A percentile compares a stretch with the other conserved stretches of the same genome.
These are phyloP conservation scores for Manduca sexta DNA, from an alignment of 1,140 invertebrate species.

Conservation along the genomic window DNA sequence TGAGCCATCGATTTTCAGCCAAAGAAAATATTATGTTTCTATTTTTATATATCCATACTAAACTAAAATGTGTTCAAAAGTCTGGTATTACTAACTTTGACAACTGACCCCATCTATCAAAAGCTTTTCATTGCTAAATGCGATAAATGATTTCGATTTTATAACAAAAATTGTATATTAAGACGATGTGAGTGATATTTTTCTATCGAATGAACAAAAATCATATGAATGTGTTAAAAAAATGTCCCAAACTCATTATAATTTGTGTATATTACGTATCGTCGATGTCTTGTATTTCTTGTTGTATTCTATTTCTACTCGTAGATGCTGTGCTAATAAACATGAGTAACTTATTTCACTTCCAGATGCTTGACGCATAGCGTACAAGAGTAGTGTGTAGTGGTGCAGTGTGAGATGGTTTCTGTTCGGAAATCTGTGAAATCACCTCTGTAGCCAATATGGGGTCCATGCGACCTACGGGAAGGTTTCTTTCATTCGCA, in stretches of 20 bases:
- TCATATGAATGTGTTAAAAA: conserved; percentile 5
- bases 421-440: conserved; percentile 28
- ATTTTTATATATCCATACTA: no score
- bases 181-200: conserved; percentile 23
- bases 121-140: conserved; percentile 7
- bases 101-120: conserved; percentile 15
- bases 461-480: conserved; percentile 68
- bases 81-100: conserved; percentile 8
- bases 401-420: conserved; percentile 35
- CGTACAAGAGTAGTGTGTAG: conserved; percentile 22
- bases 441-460: conserved; percentile 36
- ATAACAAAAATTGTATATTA: conserved; percentile 13
- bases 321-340: conserved; percentile 31
- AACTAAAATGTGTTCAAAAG: not conserved
- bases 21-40: no score
- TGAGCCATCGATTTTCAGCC: no score
- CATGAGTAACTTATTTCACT: conserved; percentile 29
- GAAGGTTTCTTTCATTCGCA: conserved; percentile 64
- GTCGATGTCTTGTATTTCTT: conserved; percentile 33
- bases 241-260: not conserved
- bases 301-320: conserved; percentile 50
- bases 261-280: conserved; percentile 8
- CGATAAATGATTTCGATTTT: conserved; percentile 19
- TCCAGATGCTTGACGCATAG: conserved; percentile 42
- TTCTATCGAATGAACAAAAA: not conserved